Evolutionary conservation across 2,113 vertebrate genomes (phyloP), one percentile per base, ranked within the genome.

Genomic region (Bothrops jararaca): DNA sequence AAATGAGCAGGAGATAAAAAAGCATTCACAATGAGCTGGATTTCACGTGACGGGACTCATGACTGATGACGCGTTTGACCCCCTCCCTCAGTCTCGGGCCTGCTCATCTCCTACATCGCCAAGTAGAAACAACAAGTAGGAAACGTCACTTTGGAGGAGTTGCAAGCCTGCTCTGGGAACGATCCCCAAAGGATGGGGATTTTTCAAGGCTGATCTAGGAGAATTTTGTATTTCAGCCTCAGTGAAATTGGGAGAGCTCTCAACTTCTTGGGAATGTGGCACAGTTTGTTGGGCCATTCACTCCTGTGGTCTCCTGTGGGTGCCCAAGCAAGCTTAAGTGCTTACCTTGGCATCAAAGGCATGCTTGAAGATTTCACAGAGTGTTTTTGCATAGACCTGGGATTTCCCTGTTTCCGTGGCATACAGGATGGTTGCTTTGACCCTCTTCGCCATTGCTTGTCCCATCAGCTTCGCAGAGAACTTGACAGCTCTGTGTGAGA

Each of bases 381-480:
- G 97, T 2, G 99, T 99, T 97, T 99, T 99, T 96, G 99, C 99
- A 20, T 99, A 99, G 96, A 98, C 98, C 94, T 99, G 99, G 0
- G 99, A 99, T 94, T 99, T 99, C 29, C 99, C 99, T 0, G 99
- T 99, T 93, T 99, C 99, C 0, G 99, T 99, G 95, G 99, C 99
- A 0, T 99, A 99, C 91, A 99, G 98, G 92, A 99, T 99, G 95
- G 99, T 99, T 0, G 99, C 99, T 95, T 99, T 99, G 91, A 99
- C 99, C 93, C 99, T 98, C 97, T 99, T 99, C 86, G 99, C 99
- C 99, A 99, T 99, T 39, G 99, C 99, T 69, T 99, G 99, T 5
- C 99, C 99, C 99, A 99, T 99, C 95, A 99, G 97, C 95, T 99
- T 99, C 91, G 99, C 98, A 0, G 99, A 99, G 96, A 99, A 99